phyloP scores from a whole-genome alignment of 2,113 vertebrate species.

The Chiloscyllium plagiosum region DNA sequence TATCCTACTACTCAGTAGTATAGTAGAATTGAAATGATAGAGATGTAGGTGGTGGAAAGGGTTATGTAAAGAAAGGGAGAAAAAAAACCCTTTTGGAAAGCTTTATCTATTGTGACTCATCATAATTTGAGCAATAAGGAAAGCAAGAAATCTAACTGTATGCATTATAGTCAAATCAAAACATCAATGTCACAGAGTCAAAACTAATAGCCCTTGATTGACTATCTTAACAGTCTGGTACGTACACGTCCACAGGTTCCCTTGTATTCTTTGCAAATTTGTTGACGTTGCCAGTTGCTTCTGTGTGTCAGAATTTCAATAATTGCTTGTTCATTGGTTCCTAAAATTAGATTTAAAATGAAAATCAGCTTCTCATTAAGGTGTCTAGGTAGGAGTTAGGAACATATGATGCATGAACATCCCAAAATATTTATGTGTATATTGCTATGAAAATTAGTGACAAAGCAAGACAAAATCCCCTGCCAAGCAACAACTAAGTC shows the following conservation, averaged over 20 bases:
- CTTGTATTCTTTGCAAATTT: conserved; percentile 64
- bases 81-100: not conserved
- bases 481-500: not conserved
- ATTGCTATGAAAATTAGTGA: not conserved
- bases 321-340: conserved; percentile 68
- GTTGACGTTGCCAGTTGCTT: conserved; percentile 67
- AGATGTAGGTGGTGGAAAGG: not conserved
- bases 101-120: not conserved
- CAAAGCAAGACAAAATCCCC: not conserved
- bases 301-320: conserved; percentile 70
- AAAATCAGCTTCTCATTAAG: not conserved
- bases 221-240: not conserved
- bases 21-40: not conserved
- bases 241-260: conserved; percentile 63
- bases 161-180: not conserved
- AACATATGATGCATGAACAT: not conserved
- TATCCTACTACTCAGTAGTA: not conserved
- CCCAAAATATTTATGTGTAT: not conserved
- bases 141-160: not conserved
- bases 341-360: conserved; percentile 48
- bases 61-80: not conserved
- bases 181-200: not conserved
- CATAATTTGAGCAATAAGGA: not conserved
- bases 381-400: not conserved
- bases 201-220: not conserved